Evolutionary conservation across 2,888 invertebrate species (phyloP).

Genomic region (Drosophila ezoana): DNA sequence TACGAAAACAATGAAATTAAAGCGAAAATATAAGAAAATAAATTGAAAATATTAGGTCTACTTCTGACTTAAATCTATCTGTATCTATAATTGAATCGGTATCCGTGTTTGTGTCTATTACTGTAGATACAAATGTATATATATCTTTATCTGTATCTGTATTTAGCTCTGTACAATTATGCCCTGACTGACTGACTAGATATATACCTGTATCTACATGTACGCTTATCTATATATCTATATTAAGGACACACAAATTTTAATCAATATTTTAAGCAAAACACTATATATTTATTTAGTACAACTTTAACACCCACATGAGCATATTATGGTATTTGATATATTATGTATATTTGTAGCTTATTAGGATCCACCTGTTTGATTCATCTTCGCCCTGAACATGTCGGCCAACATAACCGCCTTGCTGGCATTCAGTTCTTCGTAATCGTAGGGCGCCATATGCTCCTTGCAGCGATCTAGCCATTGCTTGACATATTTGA

Average conservation of each 20-base stretch:
- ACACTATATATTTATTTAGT: slow-evolving; percentile 38
- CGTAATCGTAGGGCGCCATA: slow-evolving; percentile 89
- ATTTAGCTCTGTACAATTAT: background rate
- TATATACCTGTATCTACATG: background rate
- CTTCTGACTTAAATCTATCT: slow-evolving; percentile 3
- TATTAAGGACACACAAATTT: background rate
- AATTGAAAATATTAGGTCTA: background rate
- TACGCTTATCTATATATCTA: background rate
- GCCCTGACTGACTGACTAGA: background rate
- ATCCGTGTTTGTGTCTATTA: background rate
- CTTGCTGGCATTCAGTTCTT: slow-evolving; percentile 87
- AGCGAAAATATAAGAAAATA: too few relatives aligned
- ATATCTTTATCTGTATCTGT: background rate
- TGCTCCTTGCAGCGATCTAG: slow-evolving; percentile 88
- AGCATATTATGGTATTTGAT: background rate
- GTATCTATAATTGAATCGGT: background rate
- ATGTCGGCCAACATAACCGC: slow-evolving; percentile 86
- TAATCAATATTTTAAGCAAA: slow-evolving; percentile 3
- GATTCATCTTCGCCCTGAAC: slow-evolving; percentile 85
- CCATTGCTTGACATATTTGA: slow-evolving; percentile 87
- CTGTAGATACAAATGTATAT: slow-evolving; percentile 1
- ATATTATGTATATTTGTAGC: background rate
- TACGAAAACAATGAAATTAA: background rate
- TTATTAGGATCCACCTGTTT: slow-evolving; percentile 20
- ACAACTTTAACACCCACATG: slow-evolving; percentile 3